These are phyloP conservation scores for Pomacea canaliculata DNA, from an alignment of 2,888 invertebrate species.

Conservation along the genomic window DNA sequence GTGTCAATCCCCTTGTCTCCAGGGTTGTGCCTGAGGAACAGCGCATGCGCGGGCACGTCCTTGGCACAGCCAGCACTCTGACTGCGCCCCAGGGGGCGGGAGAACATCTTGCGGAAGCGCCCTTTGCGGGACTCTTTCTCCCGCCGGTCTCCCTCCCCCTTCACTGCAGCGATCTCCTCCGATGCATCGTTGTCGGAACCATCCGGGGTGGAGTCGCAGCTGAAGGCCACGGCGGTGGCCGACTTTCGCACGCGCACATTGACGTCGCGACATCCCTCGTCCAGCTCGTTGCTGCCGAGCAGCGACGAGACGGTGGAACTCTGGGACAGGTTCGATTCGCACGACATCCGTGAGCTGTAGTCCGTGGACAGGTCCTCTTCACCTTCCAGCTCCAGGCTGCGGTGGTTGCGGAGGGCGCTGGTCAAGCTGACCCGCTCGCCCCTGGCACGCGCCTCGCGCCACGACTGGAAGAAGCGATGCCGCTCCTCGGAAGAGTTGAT, in stretches of 20 bases:
- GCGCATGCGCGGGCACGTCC: slow-evolving; percentile 67
- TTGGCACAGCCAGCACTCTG: slow-evolving; percentile 73
- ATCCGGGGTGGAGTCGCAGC: slow-evolving; percentile 30
- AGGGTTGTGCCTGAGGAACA: slow-evolving; percentile 55
- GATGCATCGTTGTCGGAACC: slow-evolving; percentile 31
- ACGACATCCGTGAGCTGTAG: slow-evolving; percentile 5
- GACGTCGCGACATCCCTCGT: slow-evolving; percentile 26
- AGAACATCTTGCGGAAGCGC: slow-evolving; percentile 52
- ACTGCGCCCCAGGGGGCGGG: slow-evolving; percentile 56
- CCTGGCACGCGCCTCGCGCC: slow-evolving; percentile 6
- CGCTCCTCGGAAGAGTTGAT: neutral
- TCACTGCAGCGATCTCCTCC: slow-evolving; percentile 19
- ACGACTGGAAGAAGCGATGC: neutral
- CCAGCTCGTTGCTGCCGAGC: slow-evolving; percentile 7
- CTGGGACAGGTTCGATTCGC: slow-evolving; percentile 8
- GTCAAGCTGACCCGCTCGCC: neutral
- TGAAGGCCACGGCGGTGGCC: slow-evolving; percentile 27
- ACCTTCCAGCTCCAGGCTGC: slow-evolving; percentile 7
- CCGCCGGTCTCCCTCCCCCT: slow-evolving; percentile 4
- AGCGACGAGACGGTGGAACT: slow-evolving; percentile 8
- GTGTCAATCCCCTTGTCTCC: slow-evolving; percentile 22
- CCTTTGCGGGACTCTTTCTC: slow-evolving; percentile 40
- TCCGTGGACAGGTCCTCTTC: neutral
- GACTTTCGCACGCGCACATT: slow-evolving; percentile 20
- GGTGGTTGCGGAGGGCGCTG: slow-evolving; percentile 5